Base-by-base conservation (phyloP, 1,140 invertebrate genomes). In the Drosophila pectinifera region DNA sequence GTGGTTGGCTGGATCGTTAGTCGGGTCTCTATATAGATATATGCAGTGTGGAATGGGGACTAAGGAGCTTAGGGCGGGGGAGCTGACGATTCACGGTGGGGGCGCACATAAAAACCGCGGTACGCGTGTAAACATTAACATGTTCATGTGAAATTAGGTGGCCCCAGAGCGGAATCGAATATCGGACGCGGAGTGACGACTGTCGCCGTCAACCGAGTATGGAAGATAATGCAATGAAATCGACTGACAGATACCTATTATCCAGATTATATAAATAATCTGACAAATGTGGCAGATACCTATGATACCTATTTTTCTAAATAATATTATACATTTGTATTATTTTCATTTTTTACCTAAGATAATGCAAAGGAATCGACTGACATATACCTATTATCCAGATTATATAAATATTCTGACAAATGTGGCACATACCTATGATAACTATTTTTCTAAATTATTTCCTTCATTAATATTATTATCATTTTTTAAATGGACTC, bases 51-150 rank as follows among this genome's bases (percentile, higher is more conserved):
- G 39, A 34, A 55, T 57, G 45, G 46, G 39, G 22, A 4, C 18
- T 41, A 31, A 8, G 38, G 28, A 53, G 49, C 31, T 53, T 53
- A 8, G 5, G 42, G 34, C 54, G 64, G 57, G 58, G 61, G 49
- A 46, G 63, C 51, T 56, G 64, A 64, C 55, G 58, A 51, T 67
- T 54, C 55, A 43, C 69, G 43, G 63, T 62, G 84, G 76, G 76
- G 64, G 77, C 72, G 74, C 41, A 88, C 85, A 88, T 88, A 84
- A 88, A 86, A 84, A 88, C 80, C 85, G 80, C 84, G 77, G 85
- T 89, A 84, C 84, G 84, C 84, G 84, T 89, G 84, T 89, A 89
- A 89, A 89, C 85, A 89, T 89, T 89, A 89, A 89, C 84, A 89
- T 89, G 80, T 80, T 84, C 84, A 84, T 89, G 84, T 89, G 84